phyloP scores from a whole-genome alignment of 2,888 invertebrate species.

The Phaedon cochleariae region DNA sequence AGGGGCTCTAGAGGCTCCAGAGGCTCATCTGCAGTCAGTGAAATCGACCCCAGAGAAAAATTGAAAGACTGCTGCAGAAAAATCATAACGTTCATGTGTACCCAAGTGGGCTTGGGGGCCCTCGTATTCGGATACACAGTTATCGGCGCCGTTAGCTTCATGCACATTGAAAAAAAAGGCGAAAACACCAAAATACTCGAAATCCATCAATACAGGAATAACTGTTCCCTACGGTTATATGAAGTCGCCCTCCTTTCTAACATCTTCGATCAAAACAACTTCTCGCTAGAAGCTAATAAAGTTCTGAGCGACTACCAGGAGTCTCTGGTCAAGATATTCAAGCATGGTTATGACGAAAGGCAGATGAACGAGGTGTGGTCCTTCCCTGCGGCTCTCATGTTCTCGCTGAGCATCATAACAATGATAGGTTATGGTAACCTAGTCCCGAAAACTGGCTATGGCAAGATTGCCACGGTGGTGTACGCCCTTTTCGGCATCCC shows the following conservation, averaged over 20 bases:
- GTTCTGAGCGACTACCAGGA: slow-evolving; percentile 74
- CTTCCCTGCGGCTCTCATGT: slow-evolving; percentile 89
- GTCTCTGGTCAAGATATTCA: slow-evolving; percentile 71
- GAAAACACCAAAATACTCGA: slow-evolving; percentile 36
- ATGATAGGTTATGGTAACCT: slow-evolving; percentile 93
- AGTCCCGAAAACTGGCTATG: slow-evolving; percentile 83
- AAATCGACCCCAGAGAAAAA: slow-evolving; percentile 74
- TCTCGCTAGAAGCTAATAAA: slow-evolving; percentile 69
- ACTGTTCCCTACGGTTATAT: slow-evolving; percentile 75
- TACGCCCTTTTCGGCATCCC: slow-evolving; percentile 91
- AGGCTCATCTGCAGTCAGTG: slow-evolving; percentile 71
- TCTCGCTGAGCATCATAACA: slow-evolving; percentile 86
- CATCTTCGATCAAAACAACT: slow-evolving; percentile 73
- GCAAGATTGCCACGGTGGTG: slow-evolving; percentile 83
- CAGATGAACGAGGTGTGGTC: slow-evolving; percentile 80
- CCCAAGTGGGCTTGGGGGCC: slow-evolving; percentile 90
- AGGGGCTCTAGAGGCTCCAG: background rate
- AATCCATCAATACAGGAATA: slow-evolving; percentile 60
- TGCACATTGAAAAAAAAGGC: slow-evolving; percentile 73
- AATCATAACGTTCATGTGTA: slow-evolving; percentile 90
- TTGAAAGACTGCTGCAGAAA: slow-evolving; percentile 87
- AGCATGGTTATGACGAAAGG: slow-evolving; percentile 74
- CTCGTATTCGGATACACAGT: slow-evolving; percentile 88
- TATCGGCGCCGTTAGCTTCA: slow-evolving; percentile 84
- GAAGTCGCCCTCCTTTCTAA: slow-evolving; percentile 70